phyloP scores from a whole-genome alignment of 2,113 vertebrate species.

The Rhinogobius similis region DNA sequence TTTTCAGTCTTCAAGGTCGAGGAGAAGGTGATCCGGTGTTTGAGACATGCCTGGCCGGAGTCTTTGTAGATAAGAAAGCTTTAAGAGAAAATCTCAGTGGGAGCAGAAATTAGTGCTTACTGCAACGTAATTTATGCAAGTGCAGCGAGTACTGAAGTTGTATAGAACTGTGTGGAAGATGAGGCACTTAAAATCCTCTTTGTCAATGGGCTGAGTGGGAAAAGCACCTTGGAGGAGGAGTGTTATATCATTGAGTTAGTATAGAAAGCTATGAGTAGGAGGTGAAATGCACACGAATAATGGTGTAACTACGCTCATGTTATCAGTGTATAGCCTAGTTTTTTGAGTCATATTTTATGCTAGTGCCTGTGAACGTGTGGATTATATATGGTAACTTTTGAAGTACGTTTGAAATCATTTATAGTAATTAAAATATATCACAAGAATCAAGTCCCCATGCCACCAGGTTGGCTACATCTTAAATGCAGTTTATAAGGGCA shows the following conservation, averaged over 20 bases:
- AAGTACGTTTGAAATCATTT: too few relatives aligned
- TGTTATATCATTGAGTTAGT: neutral
- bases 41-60: conserved; percentile 27
- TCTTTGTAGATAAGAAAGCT: conserved; percentile 46
- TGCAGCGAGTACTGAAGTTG: neutral
- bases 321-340: too few relatives aligned
- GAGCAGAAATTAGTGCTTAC: conserved; percentile 33
- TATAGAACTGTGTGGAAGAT: neutral
- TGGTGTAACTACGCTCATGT: neutral
- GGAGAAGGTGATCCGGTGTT: conserved; percentile 31
- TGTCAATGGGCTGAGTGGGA: conserved; percentile 11
- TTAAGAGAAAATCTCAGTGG: conserved; percentile 25
- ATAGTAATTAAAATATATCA: neutral
- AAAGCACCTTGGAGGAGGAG: conserved; percentile 7
- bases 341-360: neutral
- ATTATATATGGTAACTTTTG: too few relatives aligned
- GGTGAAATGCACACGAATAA: neutral
- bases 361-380: neutral
- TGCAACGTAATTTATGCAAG: conserved; percentile 15
- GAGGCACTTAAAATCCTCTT: conserved; percentile 27
- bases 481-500: too few relatives aligned
- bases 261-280: neutral
- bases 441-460: neutral
- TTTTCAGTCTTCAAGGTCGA: conserved; percentile 52
- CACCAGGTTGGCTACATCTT: neutral